Percentiles rank a stretch among this genome's conserved stretches.
Conservation (phyloP, 2,113 vertebrate species). For the cat (Felis catus) region F.catus_Fca126_mat1.0 CM031411.1:17760501-17761000, state of each 20-base stretch:
- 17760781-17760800: constrained; percentile 29
- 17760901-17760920: constrained; percentile 3
- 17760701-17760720: neutral
- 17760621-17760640: neutral
- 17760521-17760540: constrained; percentile 64
- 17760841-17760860: neutral
- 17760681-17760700: neutral
- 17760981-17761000: constrained; percentile 32
- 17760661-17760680: neutral
- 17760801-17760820: neutral
- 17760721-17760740: constrained; percentile 15
- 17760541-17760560: constrained; percentile 29
- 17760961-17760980: neutral
- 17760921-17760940: constrained; percentile 38
- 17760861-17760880: neutral
- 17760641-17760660: neutral
- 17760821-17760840: neutral
- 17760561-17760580: constrained; percentile 25
- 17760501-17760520: constrained; percentile 43
- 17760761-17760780: constrained; percentile 20
- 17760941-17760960: neutral
- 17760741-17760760: neutral
- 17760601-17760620: neutral
- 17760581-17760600: constrained; percentile 25
- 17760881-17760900: constrained; percentile 11